These are phyloP conservation scores for Struthidea cinerea DNA, from an alignment of 2,113 vertebrate species.

Conservation along the genomic window DNA sequence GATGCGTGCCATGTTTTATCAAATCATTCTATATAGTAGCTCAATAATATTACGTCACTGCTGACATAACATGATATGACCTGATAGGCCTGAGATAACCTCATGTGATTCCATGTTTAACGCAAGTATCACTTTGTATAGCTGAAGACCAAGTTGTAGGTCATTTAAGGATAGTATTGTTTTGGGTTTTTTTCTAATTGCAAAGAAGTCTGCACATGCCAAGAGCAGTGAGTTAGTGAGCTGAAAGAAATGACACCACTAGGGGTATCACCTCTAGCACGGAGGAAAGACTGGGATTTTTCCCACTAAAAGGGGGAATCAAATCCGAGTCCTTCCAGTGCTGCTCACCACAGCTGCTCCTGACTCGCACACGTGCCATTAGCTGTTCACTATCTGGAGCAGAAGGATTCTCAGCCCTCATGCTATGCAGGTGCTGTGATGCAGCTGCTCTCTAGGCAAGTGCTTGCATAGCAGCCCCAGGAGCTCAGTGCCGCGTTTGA, in stretches of 20 bases:
- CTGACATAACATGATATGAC: not conserved
- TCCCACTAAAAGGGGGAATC: not conserved
- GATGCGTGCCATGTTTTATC: not conserved
- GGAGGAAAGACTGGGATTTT: not conserved
- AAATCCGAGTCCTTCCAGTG: not conserved
- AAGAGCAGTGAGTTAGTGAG: not conserved
- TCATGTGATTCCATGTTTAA: not conserved
- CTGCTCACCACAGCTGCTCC: not conserved
- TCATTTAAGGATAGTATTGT: not conserved
- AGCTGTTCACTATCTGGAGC: not conserved
- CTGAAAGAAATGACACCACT: not conserved
- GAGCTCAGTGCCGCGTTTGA: not conserved
- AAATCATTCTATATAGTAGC: not conserved
- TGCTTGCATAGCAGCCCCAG: not conserved
- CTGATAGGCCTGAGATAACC: not conserved
- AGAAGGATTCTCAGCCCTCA: not conserved
- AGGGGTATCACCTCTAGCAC: not conserved
- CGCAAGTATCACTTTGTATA: not conserved
- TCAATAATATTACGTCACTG: not conserved
- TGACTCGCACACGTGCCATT: not conserved
- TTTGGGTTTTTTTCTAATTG: not conserved
- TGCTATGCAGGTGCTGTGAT: rapidly evolving
- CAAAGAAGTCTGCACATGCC: not conserved
- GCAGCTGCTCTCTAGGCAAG: not conserved
- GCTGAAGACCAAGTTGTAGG: not conserved